Percentiles rank a stretch among this genome's conserved stretches.
phyloP scores from a whole-genome alignment of 2,113 vertebrate species.

The Athene cunicularia region DNA sequence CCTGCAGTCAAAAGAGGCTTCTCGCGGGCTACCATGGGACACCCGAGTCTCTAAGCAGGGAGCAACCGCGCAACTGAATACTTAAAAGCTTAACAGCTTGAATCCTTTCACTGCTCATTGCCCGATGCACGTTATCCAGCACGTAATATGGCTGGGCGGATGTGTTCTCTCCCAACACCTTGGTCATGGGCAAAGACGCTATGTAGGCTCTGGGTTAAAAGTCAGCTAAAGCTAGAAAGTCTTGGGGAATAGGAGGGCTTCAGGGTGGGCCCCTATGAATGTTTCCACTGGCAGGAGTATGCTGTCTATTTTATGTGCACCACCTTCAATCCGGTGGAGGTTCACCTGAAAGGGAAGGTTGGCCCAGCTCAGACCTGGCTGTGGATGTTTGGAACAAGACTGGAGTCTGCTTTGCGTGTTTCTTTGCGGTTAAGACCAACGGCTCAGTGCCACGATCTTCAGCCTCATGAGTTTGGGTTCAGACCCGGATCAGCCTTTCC shows the following conservation, averaged over 20 bases:
- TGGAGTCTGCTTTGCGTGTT: neutral
- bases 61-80: neutral
- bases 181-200: neutral
- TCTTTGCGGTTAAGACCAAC: neutral
- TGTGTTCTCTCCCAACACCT: neutral
- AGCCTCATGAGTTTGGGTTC: neutral
- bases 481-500: neutral
- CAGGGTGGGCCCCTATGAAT: neutral
- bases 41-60: neutral
- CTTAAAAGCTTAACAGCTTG: neutral
- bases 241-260: neutral
- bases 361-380: neutral
- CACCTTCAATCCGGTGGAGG: neutral
- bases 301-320: neutral
- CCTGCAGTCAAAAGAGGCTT: neutral
- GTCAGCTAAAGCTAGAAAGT: neutral
- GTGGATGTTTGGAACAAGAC: neutral
- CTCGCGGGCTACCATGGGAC: neutral
- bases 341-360: neutral
- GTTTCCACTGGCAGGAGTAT: neutral
- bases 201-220: neutral
- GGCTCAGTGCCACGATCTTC: neutral
- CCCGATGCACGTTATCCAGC: accelerated
- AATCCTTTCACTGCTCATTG: neutral
- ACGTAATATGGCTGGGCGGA: neutral